Percentiles rank a stretch among this genome's conserved stretches.
Conservation (phyloP, 1,140 invertebrate genomes). For the Lucilia sericata region DNA sequence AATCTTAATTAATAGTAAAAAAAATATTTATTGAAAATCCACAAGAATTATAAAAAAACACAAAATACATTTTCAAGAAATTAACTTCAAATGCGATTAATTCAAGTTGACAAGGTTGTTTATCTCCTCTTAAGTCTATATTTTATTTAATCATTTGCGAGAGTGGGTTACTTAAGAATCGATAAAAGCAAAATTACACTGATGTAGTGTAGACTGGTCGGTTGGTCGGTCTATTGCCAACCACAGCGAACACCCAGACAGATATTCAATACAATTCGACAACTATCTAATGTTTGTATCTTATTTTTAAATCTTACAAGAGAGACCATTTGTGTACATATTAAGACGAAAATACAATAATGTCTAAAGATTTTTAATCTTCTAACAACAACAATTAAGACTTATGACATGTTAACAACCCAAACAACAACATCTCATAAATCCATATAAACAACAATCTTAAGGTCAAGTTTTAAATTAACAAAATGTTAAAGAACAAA, state of each 20-base stretch:
- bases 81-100: conserved; percentile 9
- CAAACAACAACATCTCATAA: neutral
- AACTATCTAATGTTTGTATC: no score
- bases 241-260: no score
- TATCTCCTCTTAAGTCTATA: neutral
- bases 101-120: conserved; percentile 38
- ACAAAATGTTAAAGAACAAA: neutral
- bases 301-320: no score
- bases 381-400: neutral
- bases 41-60: neutral
- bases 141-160: neutral
- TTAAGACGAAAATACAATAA: neutral
- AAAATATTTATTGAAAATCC: neutral
- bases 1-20: conserved; percentile 19
- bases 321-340: neutral
- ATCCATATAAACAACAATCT: neutral
- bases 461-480: conserved; percentile 13
- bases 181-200: no score
- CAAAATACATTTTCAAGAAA: neutral
- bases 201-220: no score
- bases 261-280: no score
- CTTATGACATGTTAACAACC: conserved; percentile 15
- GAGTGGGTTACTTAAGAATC: neutral
- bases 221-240: no score
- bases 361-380: neutral